Percentiles rank a stretch among this genome's conserved stretches.
phyloP scores from a whole-genome alignment of 2,888 invertebrate genomes.

The Allophyes oxyacanthae region DNA sequence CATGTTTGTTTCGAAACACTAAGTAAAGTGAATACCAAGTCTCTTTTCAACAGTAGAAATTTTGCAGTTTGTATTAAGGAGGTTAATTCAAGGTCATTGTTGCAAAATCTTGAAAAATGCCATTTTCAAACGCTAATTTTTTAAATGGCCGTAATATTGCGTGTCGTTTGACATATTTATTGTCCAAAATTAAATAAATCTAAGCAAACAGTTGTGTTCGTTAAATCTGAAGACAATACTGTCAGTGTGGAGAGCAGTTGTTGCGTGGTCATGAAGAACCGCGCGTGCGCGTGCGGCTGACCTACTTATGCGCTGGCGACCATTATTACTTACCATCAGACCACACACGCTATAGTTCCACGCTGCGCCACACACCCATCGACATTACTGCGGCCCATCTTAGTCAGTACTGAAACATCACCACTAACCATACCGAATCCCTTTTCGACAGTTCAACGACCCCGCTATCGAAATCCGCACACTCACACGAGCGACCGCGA shows the following conservation, averaged over 20 bases:
- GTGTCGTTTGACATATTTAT: constrained; percentile 17
- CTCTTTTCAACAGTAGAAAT: constrained; percentile 42
- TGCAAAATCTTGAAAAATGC: constrained; percentile 33
- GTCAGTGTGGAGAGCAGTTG: constrained; percentile 56
- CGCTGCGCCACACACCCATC: constrained; percentile 61
- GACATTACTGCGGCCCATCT: constrained; percentile 65
- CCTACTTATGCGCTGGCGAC: constrained; percentile 80
- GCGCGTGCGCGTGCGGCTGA: constrained; percentile 83
- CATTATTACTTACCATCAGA: constrained; percentile 70
- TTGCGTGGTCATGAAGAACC: constrained; percentile 72
- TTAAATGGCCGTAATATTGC: constrained; percentile 12
- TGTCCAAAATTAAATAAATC: constrained; percentile 31
- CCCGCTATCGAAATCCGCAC: constrained; percentile 89
- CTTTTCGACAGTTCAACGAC: constrained; percentile 86
- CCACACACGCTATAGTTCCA: constrained; percentile 72
- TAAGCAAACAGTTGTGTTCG: constrained; percentile 29
- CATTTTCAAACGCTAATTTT: constrained; percentile 14
- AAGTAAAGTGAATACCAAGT: constrained; percentile 31
- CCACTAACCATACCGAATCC: constrained; percentile 81
- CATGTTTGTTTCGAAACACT: constrained; percentile 30
- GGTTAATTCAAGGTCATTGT: constrained; percentile 50
- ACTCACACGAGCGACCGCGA: constrained; percentile 83
- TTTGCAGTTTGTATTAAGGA: constrained; percentile 38
- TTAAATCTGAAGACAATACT: constrained; percentile 56
- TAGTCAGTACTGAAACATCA: constrained; percentile 74